These are phyloP conservation scores for Arenicola marina DNA, from an alignment of 2,888 invertebrate species.

Conservation along the genomic window DNA sequence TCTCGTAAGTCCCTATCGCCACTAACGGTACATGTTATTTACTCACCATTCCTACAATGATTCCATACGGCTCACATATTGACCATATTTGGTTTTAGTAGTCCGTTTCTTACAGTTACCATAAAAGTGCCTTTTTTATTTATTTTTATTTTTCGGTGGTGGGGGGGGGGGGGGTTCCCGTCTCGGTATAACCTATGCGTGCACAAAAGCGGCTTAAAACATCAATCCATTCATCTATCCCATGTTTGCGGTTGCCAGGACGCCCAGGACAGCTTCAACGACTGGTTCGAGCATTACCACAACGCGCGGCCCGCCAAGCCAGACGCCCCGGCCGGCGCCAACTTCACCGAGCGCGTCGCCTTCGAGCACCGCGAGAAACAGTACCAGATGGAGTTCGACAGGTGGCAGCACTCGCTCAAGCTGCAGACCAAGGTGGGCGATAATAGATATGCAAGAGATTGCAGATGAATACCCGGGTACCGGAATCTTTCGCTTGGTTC, in stretches of 20 bases:
- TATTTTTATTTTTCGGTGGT: too few species aligned
- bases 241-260: slow-evolving; percentile 67
- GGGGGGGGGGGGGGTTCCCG: too few species aligned
- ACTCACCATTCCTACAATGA: too few species aligned
- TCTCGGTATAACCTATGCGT: too few species aligned
- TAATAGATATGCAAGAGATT: too few species aligned
- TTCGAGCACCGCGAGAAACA: slow-evolving; percentile 82
- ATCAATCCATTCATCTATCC: too few species aligned
- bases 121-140: not conserved
- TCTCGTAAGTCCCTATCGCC: slow-evolving; percentile 68
- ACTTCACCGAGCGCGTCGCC: slow-evolving; percentile 85
- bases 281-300: slow-evolving; percentile 85
- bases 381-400: slow-evolving; percentile 76
- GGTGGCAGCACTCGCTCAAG: slow-evolving; percentile 67
- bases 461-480: too few species aligned
- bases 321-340: slow-evolving; percentile 58
- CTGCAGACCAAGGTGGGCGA: slow-evolving; percentile 77
- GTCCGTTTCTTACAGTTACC: not conserved
- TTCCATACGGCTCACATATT: too few species aligned
- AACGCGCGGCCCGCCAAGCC: slow-evolving; percentile 73
- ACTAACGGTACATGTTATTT: too few species aligned
- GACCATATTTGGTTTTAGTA: too few species aligned
- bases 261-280: slow-evolving; percentile 83
- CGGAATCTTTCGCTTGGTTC: too few species aligned
- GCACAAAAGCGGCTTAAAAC: too few species aligned